Evolutionary conservation across 2,113 vertebrate species (phyloP).

Genomic region (Nematolebias whitei): DNA sequence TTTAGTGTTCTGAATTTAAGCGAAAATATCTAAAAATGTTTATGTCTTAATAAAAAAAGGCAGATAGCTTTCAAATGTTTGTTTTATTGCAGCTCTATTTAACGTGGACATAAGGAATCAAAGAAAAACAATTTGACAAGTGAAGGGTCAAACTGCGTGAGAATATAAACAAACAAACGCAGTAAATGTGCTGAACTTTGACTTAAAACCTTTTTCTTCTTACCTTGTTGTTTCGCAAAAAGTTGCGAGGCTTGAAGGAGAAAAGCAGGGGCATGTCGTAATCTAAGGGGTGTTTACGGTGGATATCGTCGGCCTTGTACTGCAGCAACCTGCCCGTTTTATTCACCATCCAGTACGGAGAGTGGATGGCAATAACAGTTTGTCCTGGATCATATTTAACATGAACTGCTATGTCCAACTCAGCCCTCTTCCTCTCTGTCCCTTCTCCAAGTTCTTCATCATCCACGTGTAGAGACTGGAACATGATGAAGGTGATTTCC

Average conservation of each 20-base stretch:
- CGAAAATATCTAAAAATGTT: too few relatives aligned
- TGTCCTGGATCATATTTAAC: slow-evolving; percentile 88
- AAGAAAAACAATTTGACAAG: too few relatives aligned
- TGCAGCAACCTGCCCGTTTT: slow-evolving; percentile 93
- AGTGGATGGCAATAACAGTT: slow-evolving; percentile 86
- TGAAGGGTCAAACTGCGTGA: too few relatives aligned
- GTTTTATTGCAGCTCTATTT: too few relatives aligned
- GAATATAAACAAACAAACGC: not conserved
- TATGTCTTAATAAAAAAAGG: too few relatives aligned
- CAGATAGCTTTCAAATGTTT: too few relatives aligned
- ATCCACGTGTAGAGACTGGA: slow-evolving; percentile 80
- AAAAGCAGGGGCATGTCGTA: slow-evolving; percentile 94
- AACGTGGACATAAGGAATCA: too few relatives aligned
- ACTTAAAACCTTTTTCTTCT: not conserved
- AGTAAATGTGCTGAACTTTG: not conserved
- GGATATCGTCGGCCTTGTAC: slow-evolving; percentile 96
- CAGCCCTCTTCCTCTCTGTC: slow-evolving; percentile 66
- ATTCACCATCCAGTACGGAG: slow-evolving; percentile 98
- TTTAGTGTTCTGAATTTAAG: too few relatives aligned
- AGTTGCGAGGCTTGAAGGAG: slow-evolving; percentile 94
- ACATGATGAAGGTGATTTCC: slow-evolving; percentile 92
- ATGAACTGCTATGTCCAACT: slow-evolving; percentile 92
- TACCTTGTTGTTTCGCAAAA: slow-evolving; percentile 96
- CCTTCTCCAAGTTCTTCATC: slow-evolving; percentile 59
- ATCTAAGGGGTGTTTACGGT: slow-evolving; percentile 92